Conservation (phyloP, 1,140 invertebrate genomes). For the Dendrolimus punctatus region DNA sequence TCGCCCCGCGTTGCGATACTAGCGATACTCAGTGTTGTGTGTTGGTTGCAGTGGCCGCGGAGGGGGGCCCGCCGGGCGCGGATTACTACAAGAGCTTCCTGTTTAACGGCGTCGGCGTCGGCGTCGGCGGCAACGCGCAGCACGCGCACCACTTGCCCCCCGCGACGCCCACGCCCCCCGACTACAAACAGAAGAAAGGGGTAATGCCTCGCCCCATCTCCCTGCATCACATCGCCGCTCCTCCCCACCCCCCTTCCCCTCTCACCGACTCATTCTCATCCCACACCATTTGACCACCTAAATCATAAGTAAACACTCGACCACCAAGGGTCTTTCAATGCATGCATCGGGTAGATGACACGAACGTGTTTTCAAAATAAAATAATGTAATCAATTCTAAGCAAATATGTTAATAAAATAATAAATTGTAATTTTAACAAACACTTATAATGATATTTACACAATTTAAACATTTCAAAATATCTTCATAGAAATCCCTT, state of each 20-base stretch:
- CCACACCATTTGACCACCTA: background rate
- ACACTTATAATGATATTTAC: too few relatives aligned
- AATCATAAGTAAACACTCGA: background rate
- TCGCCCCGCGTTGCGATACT: constrained; percentile 17
- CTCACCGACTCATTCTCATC: constrained; percentile 7
- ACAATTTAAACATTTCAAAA: too few relatives aligned
- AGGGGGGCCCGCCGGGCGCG: constrained; percentile 79
- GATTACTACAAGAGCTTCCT: constrained; percentile 88
- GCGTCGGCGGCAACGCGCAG: constrained; percentile 68
- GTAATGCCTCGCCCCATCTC: constrained; percentile 45
- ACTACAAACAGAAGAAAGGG: constrained; percentile 67
- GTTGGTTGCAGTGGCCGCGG: constrained; percentile 86
- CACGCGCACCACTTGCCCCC: constrained; percentile 55
- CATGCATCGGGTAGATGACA: too few relatives aligned
- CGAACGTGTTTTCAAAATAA: too few relatives aligned
- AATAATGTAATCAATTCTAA: too few relatives aligned
- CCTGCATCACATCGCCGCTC: constrained; percentile 11
- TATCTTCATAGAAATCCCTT: too few relatives aligned
- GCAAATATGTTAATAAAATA: too few relatives aligned
- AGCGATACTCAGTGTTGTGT: constrained; percentile 48
- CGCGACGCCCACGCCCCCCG: constrained; percentile 49
- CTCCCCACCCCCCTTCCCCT: constrained; percentile 23
- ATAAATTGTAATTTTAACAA: too few relatives aligned
- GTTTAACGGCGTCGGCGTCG: constrained; percentile 54
- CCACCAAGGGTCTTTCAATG: too few relatives aligned